Evolutionary conservation across 2,888 invertebrate species (phyloP), one percentile per base, ranked within the genome.

Genomic region (Macropis europaea): DNA sequence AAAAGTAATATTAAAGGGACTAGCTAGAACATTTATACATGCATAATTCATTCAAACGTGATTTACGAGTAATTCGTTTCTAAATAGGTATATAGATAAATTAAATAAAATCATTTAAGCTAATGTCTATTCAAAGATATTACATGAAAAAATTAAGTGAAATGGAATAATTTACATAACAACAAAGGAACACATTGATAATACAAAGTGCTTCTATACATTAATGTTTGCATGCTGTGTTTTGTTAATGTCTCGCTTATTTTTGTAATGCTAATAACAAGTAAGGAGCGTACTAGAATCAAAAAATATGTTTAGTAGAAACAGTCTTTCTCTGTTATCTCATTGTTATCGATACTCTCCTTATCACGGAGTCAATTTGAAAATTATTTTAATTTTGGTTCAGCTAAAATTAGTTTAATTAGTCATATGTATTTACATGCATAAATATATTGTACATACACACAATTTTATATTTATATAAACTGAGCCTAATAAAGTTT

Each of bases 241-340:
- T 75, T 54, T 54, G 40, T 68, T 77, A 53, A 77, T 74, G 76
- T 71, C 48, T 54, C 62, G 79, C 76, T 79, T 79, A 42, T 70
- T 77, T 63, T 63, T 63, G 59, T 73, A 66, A 66, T 43, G 73
- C 68, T 68, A 69, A 61, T 43, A 52, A 74, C 56, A 42, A 56
- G 59, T 68, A 76, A 76, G 69, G 54, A 69, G 73, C 73, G 63
- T 77, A 77, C 60, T 76, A 76, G 63, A 76, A 80, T 80, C 66
- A 68, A 70, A 17, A 69, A 66, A 68, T 74, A 22, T 67, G 38
- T 79, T 78, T 59, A 45, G 54, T 77, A 70, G 60, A 70, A 72
- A 75, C 67, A 57, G 63, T 67, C 70, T 76, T 71, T 62, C 75
- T 77, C 66, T 69, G 45, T 76, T 73, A 61, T 66, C 60, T 80